Base-by-base conservation (phyloP, 2,888 invertebrate genomes). In the Andricus quercusramuli region DNA sequence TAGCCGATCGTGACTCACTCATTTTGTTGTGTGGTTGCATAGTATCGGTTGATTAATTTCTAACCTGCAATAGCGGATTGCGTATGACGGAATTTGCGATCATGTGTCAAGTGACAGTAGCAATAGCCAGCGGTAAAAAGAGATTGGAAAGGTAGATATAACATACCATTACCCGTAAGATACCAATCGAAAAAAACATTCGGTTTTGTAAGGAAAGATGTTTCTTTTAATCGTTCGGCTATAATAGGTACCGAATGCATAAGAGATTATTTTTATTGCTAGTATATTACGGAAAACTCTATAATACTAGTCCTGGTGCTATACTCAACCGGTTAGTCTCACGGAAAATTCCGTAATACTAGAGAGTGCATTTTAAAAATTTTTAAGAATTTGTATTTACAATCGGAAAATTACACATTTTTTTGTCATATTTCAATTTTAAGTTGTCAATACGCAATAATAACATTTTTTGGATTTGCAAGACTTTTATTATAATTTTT, bases 71-170 rank as follows among this genome's bases (percentile, higher is more conserved):
- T 56, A 56, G 56, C 56, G 74, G 74, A 32, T 74, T 74, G 56
- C 56, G n/a, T 51, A 74, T 56, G n/a, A 74, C 56, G 32, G 51
- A 37, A 56, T 74, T 74, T 56, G 74, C 74, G 32, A n/a, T 56
- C 32, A 56, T 74, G 74, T 74, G 74, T 74, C 56, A 56, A 74
- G n/a, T 56, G 74, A 74, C 56, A 74, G 74, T 74, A 56, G 74
- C 74, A 56, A 74, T 74, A 74, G 32, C 56, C 74, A 20, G 25
- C 22, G 22, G 25, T 62, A 62, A 62, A 62, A 29, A 62, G 62
- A 62, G 62, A 62, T 62, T 62, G 22, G 62, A 25, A 62, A 62
- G 15, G 62, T 62, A 62, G 56, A 62, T 62, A 62, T 6, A 62
- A 62, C 62, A 62, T 17, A 29, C 62, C 15, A 62, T 11, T 56